Conservation (phyloP, 2,888 invertebrate species). For the Nymphalis urticae region DNA sequence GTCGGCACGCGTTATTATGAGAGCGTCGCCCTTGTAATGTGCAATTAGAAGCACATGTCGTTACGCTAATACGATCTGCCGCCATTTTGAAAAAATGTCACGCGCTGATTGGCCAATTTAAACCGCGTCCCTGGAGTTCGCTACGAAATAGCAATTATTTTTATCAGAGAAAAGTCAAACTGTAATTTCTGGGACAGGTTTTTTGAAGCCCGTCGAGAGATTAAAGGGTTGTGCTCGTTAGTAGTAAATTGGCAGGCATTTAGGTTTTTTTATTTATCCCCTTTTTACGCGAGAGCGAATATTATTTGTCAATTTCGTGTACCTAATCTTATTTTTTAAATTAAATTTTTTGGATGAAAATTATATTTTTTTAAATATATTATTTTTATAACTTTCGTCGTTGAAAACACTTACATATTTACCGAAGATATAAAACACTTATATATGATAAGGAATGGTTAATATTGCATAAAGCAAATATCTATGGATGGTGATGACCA, state of each 20-base stretch:
- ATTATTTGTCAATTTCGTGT: slow-evolving; percentile 6
- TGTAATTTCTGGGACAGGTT: slow-evolving; percentile 32
- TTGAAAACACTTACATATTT: no score
- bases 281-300: slow-evolving; percentile 17
- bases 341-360: no score
- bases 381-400: no score
- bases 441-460: no score
- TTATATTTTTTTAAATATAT: no score
- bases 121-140: slow-evolving; percentile 39
- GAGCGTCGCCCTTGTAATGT: slow-evolving; percentile 37
- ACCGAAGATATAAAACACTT: no score
- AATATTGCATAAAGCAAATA: no score
- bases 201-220: slow-evolving; percentile 28
- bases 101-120: slow-evolving; percentile 47
- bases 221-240: slow-evolving; percentile 35
- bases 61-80: slow-evolving; percentile 39
- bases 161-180: slow-evolving; percentile 33
- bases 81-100: slow-evolving; percentile 45
- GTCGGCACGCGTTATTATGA: slow-evolving; percentile 9
- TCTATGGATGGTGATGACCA: no score
- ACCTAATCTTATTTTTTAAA: no score
- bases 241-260: slow-evolving; percentile 31
- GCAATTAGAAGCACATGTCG: slow-evolving; percentile 39
- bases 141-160: slow-evolving; percentile 37
- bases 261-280: slow-evolving; percentile 10